Evolutionary conservation across 2,888 invertebrate genomes (phyloP).

Genomic region (Villa cingulata): DNA sequence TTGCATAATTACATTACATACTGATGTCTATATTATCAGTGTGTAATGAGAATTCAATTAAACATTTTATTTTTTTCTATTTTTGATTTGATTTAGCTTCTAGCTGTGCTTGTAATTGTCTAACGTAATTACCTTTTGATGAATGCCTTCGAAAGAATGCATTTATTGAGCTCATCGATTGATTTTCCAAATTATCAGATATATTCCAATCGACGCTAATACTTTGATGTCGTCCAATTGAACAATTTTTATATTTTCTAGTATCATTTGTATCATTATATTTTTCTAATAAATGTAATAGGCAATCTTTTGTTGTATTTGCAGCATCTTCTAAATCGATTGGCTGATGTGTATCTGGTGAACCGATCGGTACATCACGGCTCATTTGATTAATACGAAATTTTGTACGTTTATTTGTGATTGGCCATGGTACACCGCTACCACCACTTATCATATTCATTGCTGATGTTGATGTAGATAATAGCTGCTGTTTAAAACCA

Average conservation of each 20-base stretch:
- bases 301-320: conserved; percentile 60
- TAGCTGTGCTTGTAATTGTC: conserved; percentile 31
- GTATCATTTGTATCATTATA: conserved; percentile 49
- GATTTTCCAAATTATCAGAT: conserved; percentile 57
- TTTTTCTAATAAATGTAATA: conserved; percentile 59
- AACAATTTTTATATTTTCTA: conserved; percentile 28
- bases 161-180: conserved; percentile 66
- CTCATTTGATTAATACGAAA: conserved; percentile 54
- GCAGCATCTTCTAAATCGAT: conserved; percentile 42
- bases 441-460: background rate
- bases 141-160: conserved; percentile 61
- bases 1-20: too few relatives aligned
- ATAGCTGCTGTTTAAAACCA: conserved; percentile 4
- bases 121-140: conserved; percentile 26
- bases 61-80: too few relatives aligned
- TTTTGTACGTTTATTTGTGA: conserved; percentile 43
- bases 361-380: conserved; percentile 56
- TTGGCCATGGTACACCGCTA: conserved; percentile 39
- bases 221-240: conserved; percentile 50
- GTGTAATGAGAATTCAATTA: too few relatives aligned
- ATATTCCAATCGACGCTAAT: conserved; percentile 64
- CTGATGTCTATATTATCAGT: too few relatives aligned
- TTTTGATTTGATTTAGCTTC: conserved; percentile 18
- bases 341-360: conserved; percentile 44
- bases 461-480: background rate